phyloP scores from a whole-genome alignment of 1,140 invertebrate species.

The Eupristina koningsbergeri region DNA sequence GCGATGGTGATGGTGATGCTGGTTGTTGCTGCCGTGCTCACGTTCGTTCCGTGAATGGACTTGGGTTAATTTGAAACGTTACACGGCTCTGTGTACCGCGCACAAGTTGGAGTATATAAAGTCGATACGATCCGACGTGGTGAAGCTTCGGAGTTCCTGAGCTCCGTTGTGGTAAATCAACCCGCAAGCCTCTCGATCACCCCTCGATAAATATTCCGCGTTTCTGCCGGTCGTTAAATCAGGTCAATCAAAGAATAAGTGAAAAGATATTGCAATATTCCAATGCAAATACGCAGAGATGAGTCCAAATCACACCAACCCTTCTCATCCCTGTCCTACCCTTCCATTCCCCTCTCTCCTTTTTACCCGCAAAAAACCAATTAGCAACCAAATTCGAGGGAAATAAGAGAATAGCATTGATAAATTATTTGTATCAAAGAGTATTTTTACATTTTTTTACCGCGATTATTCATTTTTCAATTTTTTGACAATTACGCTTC shows the following conservation, averaged over 20 bases:
- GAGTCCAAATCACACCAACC: not conserved
- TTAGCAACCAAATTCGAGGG: no score
- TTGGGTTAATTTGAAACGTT: constrained; percentile 62
- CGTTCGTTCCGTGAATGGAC: constrained; percentile 61
- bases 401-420: no score
- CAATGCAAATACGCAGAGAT: not conserved
- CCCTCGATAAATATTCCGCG: constrained; percentile 56
- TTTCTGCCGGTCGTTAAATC: constrained; percentile 58
- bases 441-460: no score
- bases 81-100: constrained; percentile 53
- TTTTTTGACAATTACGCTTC: no score
- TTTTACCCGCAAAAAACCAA: no score
- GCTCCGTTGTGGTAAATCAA: constrained; percentile 55
- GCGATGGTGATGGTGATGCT: no score
- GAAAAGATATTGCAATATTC: not conserved
- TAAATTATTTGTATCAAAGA: no score
- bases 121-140: constrained; percentile 54
- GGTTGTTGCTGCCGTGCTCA: constrained; percentile 52
- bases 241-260: constrained; percentile 11
- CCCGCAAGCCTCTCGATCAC: constrained; percentile 52
- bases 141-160: no score
- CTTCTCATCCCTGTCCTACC: no score
- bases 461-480: no score
- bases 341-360: no score
- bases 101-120: constrained; percentile 49